These are phyloP conservation scores for Callorhinus ursinus DNA, from an alignment of 2,113 vertebrate species.

Conservation along the genomic window DNA sequence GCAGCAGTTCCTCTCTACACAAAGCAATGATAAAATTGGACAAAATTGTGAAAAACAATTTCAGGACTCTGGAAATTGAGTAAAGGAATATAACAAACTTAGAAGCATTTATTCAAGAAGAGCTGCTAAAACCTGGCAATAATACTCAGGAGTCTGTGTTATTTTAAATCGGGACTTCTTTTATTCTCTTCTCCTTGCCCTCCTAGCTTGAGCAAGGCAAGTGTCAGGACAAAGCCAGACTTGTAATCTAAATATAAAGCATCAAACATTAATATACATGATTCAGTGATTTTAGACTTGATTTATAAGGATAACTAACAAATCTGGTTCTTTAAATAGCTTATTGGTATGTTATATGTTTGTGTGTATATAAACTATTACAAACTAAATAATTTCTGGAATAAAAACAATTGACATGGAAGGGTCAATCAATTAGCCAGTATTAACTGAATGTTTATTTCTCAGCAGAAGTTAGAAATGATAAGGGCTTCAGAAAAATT, in stretches of 20 bases:
- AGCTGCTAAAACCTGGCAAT: background rate
- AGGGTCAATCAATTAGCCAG: background rate
- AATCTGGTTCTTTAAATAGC: background rate
- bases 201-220: background rate
- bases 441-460: background rate
- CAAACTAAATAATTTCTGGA: background rate
- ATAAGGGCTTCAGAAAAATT: background rate
- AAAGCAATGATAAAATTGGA: background rate
- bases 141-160: background rate
- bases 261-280: background rate
- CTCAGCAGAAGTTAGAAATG: background rate
- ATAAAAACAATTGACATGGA: background rate
- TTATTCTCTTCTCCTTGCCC: background rate
- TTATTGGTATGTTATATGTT: background rate
- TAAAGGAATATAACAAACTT: background rate
- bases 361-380: background rate
- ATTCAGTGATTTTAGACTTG: conserved; percentile 10
- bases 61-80: background rate
- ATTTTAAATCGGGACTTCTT: background rate
- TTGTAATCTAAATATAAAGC: conserved; percentile 13
- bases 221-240: background rate
- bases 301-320: background rate
- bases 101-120: conserved; percentile 27
- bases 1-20: background rate
- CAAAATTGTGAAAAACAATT: background rate